These are phyloP conservation scores for Drosophila yakuba DNA, from an alignment of 1,140 invertebrate species.

Conservation along the genomic window DNA sequence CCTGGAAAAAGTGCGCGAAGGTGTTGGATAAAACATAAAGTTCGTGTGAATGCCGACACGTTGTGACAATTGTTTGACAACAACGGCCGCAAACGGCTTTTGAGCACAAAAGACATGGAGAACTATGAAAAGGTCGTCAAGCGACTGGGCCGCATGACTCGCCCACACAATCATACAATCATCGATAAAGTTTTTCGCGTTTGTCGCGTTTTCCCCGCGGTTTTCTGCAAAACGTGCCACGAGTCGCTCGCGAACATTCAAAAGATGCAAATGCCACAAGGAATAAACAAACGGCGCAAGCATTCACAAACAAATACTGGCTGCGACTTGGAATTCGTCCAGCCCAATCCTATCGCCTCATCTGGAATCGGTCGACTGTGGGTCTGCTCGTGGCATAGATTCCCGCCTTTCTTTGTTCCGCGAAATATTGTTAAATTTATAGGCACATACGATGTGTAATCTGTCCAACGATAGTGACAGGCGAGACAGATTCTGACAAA, in stretches of 20 bases:
- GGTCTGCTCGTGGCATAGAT: constrained; percentile 23
- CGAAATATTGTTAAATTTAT: constrained; percentile 20
- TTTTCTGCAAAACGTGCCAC: constrained; percentile 67
- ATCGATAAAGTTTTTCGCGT: constrained; percentile 67
- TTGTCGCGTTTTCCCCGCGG: constrained; percentile 11
- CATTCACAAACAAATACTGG: constrained; percentile 17
- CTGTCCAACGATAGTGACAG: constrained; percentile 58
- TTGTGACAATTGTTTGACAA: constrained; percentile 82
- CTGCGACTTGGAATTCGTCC: constrained; percentile 2
- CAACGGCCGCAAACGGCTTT: constrained; percentile 35
- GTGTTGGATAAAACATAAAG: constrained; percentile 82
- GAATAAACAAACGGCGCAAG: constrained; percentile 30
- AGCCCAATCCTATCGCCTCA: constrained; percentile 39
- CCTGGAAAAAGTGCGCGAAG: constrained; percentile 47
- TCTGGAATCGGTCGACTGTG: constrained; percentile 8
- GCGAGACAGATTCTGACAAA: constrained; percentile 58
- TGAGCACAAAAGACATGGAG: constrained; percentile 24
- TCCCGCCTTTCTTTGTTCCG: constrained; percentile 25
- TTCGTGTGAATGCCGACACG: constrained; percentile 84
- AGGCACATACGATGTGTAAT: constrained; percentile 14
- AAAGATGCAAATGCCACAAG: constrained; percentile 78
- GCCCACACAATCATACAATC: constrained; percentile 62
- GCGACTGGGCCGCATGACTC: constrained; percentile 50
- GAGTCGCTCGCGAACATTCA: constrained; percentile 72
- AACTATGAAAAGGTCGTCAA: constrained; percentile 69